Conservation (phyloP, 2,888 invertebrate species). For the Digitonthophagus gazella region DNA sequence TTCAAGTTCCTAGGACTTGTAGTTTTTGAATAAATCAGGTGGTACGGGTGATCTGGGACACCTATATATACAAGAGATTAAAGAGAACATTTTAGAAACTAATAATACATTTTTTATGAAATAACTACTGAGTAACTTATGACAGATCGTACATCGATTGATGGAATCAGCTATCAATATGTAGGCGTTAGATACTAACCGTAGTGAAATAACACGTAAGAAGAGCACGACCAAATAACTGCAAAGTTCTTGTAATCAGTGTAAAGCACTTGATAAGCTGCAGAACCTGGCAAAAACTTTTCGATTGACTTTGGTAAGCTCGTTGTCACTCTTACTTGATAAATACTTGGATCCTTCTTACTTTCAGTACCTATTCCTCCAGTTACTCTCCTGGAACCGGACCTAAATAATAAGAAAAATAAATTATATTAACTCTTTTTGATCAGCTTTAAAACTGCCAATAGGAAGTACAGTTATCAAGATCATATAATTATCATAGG, state of each 20-base stretch:
- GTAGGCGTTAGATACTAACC: conserved; percentile 50
- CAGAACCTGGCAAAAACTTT: conserved; percentile 68
- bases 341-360: conserved; percentile 46
- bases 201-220: conserved; percentile 61
- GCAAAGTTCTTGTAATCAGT: conserved; percentile 73
- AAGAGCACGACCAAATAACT: conserved; percentile 71
- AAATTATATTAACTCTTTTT: neutral
- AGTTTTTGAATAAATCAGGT: no score
- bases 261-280: conserved; percentile 68
- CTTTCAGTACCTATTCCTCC: conserved; percentile 63
- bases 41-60: no score
- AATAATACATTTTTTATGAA: conserved; percentile 3
- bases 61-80: no score
- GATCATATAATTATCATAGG: no score
- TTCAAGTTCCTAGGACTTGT: no score
- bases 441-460: no score
- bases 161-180: conserved; percentile 2
- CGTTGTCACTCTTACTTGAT: conserved; percentile 60
- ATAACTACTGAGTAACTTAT: no score
- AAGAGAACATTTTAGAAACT: neutral
- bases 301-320: conserved; percentile 67
- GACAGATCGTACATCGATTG: no score
- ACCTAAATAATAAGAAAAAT: conserved; percentile 19
- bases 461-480: neutral
- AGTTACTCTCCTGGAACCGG: conserved; percentile 45